phyloP scores from a whole-genome alignment of 2,888 invertebrate species.

The Scaptomyza cyrtandrae region DNA sequence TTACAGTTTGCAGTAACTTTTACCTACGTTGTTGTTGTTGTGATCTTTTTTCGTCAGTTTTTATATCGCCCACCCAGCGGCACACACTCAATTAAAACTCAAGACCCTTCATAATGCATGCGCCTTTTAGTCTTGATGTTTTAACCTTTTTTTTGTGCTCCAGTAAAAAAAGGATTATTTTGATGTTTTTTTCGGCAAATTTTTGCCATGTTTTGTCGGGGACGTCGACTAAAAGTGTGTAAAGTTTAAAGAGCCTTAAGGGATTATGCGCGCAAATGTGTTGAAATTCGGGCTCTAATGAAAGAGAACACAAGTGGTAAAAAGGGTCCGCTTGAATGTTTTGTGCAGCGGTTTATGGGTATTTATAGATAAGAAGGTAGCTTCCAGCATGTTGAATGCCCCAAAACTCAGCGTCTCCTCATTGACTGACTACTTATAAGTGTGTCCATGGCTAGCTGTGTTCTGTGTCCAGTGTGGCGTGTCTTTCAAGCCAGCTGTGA shows the following conservation, averaged over 20 bases:
- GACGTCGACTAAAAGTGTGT: constrained; percentile 70
- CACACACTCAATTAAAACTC: constrained; percentile 83
- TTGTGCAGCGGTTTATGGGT: constrained; percentile 72
- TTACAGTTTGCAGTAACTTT: constrained; percentile 64
- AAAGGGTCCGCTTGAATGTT: constrained; percentile 50
- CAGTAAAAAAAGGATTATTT: constrained; percentile 73
- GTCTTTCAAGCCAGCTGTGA: constrained; percentile 61
- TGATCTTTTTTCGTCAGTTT: constrained; percentile 13
- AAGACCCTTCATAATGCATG: constrained; percentile 80
- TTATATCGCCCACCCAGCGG: constrained; percentile 26
- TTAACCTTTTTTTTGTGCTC: constrained; percentile 64
- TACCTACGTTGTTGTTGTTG: constrained; percentile 22
- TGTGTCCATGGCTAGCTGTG: constrained; percentile 18
- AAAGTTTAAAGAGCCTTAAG: constrained; percentile 82
- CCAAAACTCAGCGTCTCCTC: constrained; percentile 39
- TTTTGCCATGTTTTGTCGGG: constrained; percentile 57
- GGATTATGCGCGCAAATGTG: constrained; percentile 80
- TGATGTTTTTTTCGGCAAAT: constrained; percentile 56
- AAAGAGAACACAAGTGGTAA: constrained; percentile 50
- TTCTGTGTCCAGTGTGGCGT: constrained; percentile 55
- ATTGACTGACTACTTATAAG: constrained; percentile 73
- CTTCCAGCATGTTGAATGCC: constrained; percentile 41
- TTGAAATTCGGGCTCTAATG: constrained; percentile 75
- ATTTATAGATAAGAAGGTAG: constrained; percentile 76
- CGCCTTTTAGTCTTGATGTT: constrained; percentile 76